Conservation (phyloP, 1,140 invertebrate species). For the Oedothorax gibbosus region DNA sequence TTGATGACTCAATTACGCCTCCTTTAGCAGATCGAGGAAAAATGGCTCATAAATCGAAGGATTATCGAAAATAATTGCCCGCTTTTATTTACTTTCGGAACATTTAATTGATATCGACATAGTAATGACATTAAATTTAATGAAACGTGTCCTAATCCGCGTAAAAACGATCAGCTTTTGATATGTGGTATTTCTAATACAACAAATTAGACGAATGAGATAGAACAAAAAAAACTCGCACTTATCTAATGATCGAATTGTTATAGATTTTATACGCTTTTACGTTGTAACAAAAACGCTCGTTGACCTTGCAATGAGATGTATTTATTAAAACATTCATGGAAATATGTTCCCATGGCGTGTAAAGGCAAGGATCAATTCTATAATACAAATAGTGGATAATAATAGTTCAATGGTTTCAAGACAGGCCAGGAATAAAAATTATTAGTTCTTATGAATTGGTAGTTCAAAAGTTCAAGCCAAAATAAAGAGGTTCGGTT, state of each 20-base stretch:
- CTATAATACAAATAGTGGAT: too few species aligned
- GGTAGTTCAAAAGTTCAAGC: too few species aligned
- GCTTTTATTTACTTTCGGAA: slow-evolving; percentile 59
- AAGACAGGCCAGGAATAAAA: too few species aligned
- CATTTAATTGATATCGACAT: slow-evolving; percentile 60
- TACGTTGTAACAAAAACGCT: slow-evolving; percentile 28
- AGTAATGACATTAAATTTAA: slow-evolving; percentile 58
- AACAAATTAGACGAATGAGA: slow-evolving; percentile 14
- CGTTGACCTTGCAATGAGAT: slow-evolving; percentile 30
- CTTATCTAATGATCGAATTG: slow-evolving; percentile 30
- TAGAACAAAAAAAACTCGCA: slow-evolving; percentile 23
- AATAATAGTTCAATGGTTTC: too few species aligned
- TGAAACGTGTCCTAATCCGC: slow-evolving; percentile 55
- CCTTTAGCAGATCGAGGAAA: slow-evolving; percentile 28
- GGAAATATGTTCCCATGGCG: slow-evolving; percentile 16
- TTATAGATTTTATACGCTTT: not conserved
- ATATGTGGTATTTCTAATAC: slow-evolving; percentile 1
- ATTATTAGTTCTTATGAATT: too few species aligned
- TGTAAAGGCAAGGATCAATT: too few species aligned
- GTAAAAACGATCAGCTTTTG: slow-evolving; percentile 46
- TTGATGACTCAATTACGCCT: slow-evolving; percentile 57
- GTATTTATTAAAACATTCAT: slow-evolving; percentile 16
- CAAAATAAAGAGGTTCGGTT: too few species aligned
- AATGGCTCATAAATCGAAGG: slow-evolving; percentile 47
- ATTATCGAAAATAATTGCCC: slow-evolving; percentile 59